These are phyloP conservation scores for Tachyglossus aculeatus DNA, from an alignment of 2,797 vertebrate genomes.

Conservation along the genomic window DNA sequence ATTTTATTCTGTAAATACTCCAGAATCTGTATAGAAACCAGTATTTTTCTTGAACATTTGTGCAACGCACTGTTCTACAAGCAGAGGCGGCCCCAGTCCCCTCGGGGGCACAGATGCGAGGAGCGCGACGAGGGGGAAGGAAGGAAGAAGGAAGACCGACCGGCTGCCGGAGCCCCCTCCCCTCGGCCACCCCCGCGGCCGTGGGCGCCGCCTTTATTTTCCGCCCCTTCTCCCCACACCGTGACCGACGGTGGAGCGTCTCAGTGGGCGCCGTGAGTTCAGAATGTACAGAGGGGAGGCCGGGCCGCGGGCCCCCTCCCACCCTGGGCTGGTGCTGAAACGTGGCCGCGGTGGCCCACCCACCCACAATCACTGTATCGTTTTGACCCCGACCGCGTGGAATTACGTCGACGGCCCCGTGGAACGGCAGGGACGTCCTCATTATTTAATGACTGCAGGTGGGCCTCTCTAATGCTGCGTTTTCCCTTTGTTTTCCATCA, in stretches of 20 bases:
- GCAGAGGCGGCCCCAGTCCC: constrained; percentile 82
- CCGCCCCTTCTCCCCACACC: too few relatives aligned
- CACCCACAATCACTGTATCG: constrained; percentile 93
- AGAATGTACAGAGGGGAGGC: constrained; percentile 73
- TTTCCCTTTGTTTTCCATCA: constrained; percentile 74
- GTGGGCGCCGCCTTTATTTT: too few relatives aligned
- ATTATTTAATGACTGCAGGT: constrained; percentile 87
- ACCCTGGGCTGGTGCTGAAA: too few relatives aligned
- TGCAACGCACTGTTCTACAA: constrained; percentile 95
- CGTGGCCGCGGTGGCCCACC: too few relatives aligned
- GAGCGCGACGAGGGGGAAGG: too few relatives aligned
- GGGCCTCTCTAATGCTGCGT: constrained; percentile 84
- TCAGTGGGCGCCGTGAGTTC: constrained; percentile 72
- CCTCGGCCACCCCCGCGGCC: constrained; percentile 70
- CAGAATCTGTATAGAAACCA: constrained; percentile 97
- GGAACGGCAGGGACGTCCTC: constrained; percentile 93
- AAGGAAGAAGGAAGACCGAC: too few relatives aligned
- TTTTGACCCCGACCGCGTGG: constrained; percentile 76
- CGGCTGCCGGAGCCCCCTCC: too few relatives aligned
- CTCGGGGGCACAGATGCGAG: too few relatives aligned
- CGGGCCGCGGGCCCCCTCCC: too few relatives aligned
- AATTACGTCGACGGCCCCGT: constrained; percentile 83
- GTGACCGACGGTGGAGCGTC: too few relatives aligned
- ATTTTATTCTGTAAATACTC: constrained; percentile 99
- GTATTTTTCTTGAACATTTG: constrained; percentile 96